Conservation (phyloP, 2,113 vertebrate genomes). For the Pterocles gutturalis region DNA sequence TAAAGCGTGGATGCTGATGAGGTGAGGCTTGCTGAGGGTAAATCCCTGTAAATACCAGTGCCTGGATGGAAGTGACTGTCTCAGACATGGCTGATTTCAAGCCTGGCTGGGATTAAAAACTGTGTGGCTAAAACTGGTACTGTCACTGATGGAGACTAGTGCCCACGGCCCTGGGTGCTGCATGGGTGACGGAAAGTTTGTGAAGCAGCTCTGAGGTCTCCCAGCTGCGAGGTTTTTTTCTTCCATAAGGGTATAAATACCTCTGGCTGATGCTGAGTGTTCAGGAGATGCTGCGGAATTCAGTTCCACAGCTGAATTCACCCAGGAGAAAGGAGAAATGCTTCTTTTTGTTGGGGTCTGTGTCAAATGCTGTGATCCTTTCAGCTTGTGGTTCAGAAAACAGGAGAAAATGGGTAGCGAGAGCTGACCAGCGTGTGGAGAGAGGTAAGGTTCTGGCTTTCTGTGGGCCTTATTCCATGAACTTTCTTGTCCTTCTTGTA, state of each 20-base stretch:
- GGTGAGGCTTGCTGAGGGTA: neutral
- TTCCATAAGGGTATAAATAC: neutral
- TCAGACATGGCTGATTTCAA: neutral
- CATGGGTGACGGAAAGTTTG: neutral
- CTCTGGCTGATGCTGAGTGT: neutral
- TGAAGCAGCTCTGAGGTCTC: neutral
- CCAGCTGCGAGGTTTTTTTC: neutral
- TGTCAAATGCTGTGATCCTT: neutral
- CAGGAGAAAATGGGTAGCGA: neutral
- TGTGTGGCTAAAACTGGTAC: rapidly evolving
- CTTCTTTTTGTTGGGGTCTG: neutral
- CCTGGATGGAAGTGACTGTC: neutral
- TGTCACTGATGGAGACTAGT: neutral
- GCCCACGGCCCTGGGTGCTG: rapidly evolving
- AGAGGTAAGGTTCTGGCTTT: neutral
- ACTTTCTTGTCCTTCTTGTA: neutral
- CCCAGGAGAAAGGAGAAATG: neutral
- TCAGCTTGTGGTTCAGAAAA: neutral
- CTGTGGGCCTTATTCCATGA: neutral
- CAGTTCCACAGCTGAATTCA: neutral
- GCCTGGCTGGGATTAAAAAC: neutral
- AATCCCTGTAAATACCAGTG: neutral
- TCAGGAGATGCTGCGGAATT: neutral
- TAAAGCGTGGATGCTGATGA: neutral
- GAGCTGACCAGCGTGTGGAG: neutral